phyloP scores from a whole-genome alignment of 2,113 vertebrate species.

The Deroptyus accipitrinus region DNA sequence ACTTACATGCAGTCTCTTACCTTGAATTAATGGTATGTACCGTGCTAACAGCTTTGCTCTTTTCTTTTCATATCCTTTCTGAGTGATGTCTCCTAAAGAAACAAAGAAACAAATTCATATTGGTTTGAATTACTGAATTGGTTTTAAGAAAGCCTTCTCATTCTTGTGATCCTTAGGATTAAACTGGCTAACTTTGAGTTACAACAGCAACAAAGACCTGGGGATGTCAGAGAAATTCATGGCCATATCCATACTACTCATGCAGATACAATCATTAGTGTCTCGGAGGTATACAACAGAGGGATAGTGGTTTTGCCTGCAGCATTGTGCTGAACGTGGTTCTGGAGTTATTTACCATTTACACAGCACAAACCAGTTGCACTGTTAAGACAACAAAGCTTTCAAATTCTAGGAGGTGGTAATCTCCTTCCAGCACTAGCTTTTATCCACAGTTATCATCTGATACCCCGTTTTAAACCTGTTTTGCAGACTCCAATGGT shows the following conservation, averaged over 20 bases:
- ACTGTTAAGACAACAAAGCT: rapidly evolving
- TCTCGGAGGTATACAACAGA: background rate
- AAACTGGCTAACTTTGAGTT: background rate
- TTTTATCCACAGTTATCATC: background rate
- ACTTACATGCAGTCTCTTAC: constrained; percentile 37
- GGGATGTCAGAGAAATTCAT: background rate
- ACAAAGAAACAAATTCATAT: background rate
- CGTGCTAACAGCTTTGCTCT: constrained; percentile 77
- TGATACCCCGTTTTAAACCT: background rate
- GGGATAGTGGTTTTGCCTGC: background rate
- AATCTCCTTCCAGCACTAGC: background rate
- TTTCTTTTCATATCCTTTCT: constrained; percentile 83
- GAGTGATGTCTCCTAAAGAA: constrained; percentile 80
- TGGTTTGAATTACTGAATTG: background rate
- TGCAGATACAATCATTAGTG: background rate
- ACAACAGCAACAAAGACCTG: background rate
- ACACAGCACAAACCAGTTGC: background rate
- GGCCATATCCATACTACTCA: background rate
- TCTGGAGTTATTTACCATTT: background rate
- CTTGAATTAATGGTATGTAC: constrained; percentile 75
- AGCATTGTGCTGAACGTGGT: background rate
- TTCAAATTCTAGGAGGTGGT: background rate
- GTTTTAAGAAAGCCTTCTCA: background rate
- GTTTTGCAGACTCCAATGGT: background rate
- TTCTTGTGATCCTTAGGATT: background rate